Base-by-base conservation (phyloP, 2,113 vertebrate species). In the Panthera leo region DNA sequence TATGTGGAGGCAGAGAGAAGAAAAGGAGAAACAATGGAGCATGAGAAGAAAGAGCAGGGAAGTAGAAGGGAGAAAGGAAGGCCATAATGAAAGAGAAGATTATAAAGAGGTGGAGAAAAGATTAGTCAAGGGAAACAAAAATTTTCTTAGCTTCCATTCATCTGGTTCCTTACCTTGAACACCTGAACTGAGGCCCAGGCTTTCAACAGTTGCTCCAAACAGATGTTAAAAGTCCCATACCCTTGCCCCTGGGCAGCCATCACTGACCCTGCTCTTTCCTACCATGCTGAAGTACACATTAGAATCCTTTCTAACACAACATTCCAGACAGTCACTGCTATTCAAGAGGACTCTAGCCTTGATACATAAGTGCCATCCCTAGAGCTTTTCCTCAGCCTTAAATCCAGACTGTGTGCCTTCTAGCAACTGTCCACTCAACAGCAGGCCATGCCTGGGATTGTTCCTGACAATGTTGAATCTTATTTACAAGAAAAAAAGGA, bases 401-500 rank as follows among this genome's bases (percentile, higher is more conserved):
- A 16, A 95, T 84, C 19, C 29, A 75, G 19, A 36, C 11, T 5
- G 11, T 21, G 14, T 27, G 16, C 31, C 31, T 13, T n/a, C 16
- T 23, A 79, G n/a, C 21, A 71, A 27, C 53, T 75, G 18, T 34
- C 75, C 71, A 34, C 7, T 29, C 53, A 45, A 71, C 7, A 39
- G 31, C 36, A 85, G 53, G 78, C 21, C 58, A 79, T 21, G 5
- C 51, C 86, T 92, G 29, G 42, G 71, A 73, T 45, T 80, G 67
- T 70, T 65, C 45, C 67, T 75, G 48, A 51, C 31, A 67, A 25
- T 36, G 29, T 1, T 45, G 34, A 14, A 94, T 89, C 68, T 83
- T 68, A 92, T 93, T 94, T 83, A 84, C 10, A 85, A 93, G 63
- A 55, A 85, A 95, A 84, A 84, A 53, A 2, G n/a, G 48, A 85